Evolutionary conservation across 2,797 vertebrate genomes (phyloP).

Genomic region (Eulemur rubriventer): DNA sequence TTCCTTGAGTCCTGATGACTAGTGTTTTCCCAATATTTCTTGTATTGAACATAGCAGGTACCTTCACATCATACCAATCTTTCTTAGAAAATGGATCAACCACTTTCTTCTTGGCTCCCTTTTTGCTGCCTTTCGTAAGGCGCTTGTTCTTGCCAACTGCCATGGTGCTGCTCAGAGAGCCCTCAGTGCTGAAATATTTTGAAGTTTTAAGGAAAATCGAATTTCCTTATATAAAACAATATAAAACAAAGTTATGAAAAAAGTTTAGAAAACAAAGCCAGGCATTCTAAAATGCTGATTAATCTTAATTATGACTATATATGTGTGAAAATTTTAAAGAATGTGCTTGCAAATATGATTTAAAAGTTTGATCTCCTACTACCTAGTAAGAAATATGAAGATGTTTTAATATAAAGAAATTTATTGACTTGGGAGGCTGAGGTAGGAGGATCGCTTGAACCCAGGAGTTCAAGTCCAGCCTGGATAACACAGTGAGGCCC

Average conservation of each 20-base stretch:
- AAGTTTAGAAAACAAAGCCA: constrained; percentile 16
- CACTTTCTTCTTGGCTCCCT: too few relatives aligned
- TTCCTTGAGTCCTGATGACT: too few relatives aligned
- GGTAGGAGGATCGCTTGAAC: background rate
- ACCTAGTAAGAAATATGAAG: background rate
- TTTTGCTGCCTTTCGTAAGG: too few relatives aligned
- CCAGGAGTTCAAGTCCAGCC: background rate
- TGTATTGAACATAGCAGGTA: too few relatives aligned
- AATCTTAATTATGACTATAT: background rate
- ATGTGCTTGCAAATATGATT: background rate
- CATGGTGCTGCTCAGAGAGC: too few relatives aligned
- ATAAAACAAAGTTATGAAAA: background rate
- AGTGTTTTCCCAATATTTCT: too few relatives aligned
- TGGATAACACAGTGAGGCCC: background rate
- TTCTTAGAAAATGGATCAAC: too few relatives aligned
- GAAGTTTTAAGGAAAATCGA: constrained; percentile 2
- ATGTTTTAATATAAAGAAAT: background rate
- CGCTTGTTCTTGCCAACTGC: too few relatives aligned
- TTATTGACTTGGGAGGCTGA: background rate
- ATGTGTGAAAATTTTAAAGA: background rate
- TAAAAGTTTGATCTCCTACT: background rate
- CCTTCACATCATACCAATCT: too few relatives aligned
- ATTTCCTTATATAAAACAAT: background rate
- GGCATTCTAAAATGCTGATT: constrained; percentile 3
- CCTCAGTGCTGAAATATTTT: background rate